Evolutionary conservation across 2,888 invertebrate species (phyloP).

Genomic region (Aromia moschata): DNA sequence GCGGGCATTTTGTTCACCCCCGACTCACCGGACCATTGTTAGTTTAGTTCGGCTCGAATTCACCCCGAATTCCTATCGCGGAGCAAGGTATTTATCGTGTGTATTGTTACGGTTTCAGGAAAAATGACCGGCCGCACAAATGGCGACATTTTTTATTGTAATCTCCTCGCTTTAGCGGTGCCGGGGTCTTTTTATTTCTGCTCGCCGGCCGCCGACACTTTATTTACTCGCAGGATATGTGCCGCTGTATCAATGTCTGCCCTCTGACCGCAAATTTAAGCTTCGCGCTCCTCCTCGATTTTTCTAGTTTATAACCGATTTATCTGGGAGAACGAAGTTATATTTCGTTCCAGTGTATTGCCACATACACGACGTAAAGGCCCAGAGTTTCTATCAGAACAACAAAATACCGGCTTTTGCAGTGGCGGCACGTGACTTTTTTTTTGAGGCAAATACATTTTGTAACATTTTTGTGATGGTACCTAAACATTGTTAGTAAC

Average conservation of each 20-base stretch:
- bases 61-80: slow-evolving; percentile 50
- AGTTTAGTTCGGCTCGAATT: slow-evolving; percentile 46
- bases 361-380: no score
- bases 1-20: slow-evolving; percentile 46
- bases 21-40: slow-evolving; percentile 43
- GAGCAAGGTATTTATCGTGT: slow-evolving; percentile 52
- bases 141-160: slow-evolving; percentile 52
- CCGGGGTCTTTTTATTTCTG: slow-evolving; percentile 33
- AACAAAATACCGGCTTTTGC: no score
- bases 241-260: slow-evolving; percentile 40
- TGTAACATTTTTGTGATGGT: no score
- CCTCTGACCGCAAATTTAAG: slow-evolving; percentile 31
- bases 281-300: slow-evolving; percentile 22
- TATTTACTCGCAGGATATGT: slow-evolving; percentile 38
- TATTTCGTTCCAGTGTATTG: not conserved
- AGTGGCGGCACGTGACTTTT: no score
- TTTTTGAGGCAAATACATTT: no score
- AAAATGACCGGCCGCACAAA: slow-evolving; percentile 48
- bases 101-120: slow-evolving; percentile 49
- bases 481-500: no score
- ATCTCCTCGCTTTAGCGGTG: slow-evolving; percentile 44
- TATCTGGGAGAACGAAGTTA: slow-evolving; percentile 1
- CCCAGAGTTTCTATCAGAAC: no score
- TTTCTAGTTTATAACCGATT: slow-evolving; percentile 9
- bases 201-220: slow-evolving; percentile 22